Base-by-base conservation (phyloP, 2,113 vertebrate species). In the Cyanoliseus patagonus region DNA sequence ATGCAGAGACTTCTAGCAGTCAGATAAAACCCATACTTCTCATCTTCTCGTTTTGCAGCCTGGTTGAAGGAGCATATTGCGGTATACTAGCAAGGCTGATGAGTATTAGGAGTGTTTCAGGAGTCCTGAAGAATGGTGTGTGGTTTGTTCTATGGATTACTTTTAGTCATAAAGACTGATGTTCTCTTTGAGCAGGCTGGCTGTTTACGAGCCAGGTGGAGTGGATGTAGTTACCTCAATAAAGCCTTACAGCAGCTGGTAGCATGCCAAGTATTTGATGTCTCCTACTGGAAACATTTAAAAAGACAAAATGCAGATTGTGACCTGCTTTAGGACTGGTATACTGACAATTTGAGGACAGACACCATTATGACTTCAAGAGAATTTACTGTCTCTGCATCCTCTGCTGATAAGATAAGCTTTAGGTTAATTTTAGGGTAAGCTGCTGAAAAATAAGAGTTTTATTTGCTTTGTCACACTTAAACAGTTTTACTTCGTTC, bases 211-310 rank as follows among this genome's bases (percentile, higher is more conserved):
- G 75, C 68, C 88, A 86, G 80, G 73, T 89, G 89, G 73, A 90
- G 22, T 70, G 69, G 51, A 42, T 80, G n/a, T 33, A 44, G 69
- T 81, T 88, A 67, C 46, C 47, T 90, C 67, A 44, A 69, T 94
- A 64, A 90, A 80, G 42, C 61, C 57, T 84, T 62, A 57, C 47
- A 62, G 67, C 52, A 77, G n/a, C 70, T 95, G 87, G 70, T 62
- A n/a, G 20, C 8, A 1, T 31, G 64, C 68, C 93, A 94, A 67
- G 67, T 90, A 64, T 39, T 77, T 96, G 51, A 63, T 88, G 42
- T 90, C 51, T 93, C 55, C 76, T 86, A 17, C 85, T 93, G 88
- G 75, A 87, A 92, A 42, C 42, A 47, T 93, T 78, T 63, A 55
- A 70, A 94, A 94, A 93, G 61, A 61, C 53, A 75, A 47, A 92